A percentile compares a stretch with the other conserved stretches of the same genome.
These are phyloP conservation scores for Pedetes capensis DNA, from an alignment of 2,113 vertebrate genomes.

Conservation along the genomic window DNA sequence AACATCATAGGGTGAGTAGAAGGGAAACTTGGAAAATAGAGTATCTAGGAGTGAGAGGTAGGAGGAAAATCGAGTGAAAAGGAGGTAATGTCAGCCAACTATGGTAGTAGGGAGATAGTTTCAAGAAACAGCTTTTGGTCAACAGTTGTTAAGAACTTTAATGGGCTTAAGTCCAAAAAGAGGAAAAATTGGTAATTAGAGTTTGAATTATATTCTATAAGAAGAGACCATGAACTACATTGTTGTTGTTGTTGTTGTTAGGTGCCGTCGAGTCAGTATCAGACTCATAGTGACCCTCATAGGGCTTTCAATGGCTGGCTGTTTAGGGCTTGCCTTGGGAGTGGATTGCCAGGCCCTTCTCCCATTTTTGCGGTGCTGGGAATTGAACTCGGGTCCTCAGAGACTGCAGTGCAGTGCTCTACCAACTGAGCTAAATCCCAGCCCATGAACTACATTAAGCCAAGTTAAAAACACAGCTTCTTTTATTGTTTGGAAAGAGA, in stretches of 20 bases:
- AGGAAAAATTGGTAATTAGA: not conserved
- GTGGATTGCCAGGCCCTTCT: too few relatives aligned
- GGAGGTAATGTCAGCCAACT: not conserved
- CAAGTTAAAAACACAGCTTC: not conserved
- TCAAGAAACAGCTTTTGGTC: not conserved
- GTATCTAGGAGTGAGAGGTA: not conserved
- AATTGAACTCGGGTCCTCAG: too few relatives aligned
- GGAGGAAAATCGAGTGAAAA: not conserved
- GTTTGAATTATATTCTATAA: not conserved
- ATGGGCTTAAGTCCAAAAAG: not conserved
- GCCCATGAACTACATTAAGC: too few relatives aligned
- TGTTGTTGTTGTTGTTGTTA: too few relatives aligned
- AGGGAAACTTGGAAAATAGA: not conserved
- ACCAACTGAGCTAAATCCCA: too few relatives aligned
- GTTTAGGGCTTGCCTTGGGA: too few relatives aligned
- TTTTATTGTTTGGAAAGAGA: not conserved
- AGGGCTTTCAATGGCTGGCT: too few relatives aligned
- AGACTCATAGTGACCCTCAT: too few relatives aligned
- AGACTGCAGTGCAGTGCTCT: too few relatives aligned
- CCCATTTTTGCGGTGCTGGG: too few relatives aligned
- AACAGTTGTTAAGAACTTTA: not conserved
- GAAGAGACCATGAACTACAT: not conserved
- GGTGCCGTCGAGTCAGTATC: too few relatives aligned
- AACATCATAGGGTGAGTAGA: not conserved
- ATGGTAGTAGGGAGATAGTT: not conserved